Evolutionary conservation across 1,140 invertebrate genomes (phyloP), one percentile per base, ranked within the genome.

Genomic region (Cydia fagiglandana): DNA sequence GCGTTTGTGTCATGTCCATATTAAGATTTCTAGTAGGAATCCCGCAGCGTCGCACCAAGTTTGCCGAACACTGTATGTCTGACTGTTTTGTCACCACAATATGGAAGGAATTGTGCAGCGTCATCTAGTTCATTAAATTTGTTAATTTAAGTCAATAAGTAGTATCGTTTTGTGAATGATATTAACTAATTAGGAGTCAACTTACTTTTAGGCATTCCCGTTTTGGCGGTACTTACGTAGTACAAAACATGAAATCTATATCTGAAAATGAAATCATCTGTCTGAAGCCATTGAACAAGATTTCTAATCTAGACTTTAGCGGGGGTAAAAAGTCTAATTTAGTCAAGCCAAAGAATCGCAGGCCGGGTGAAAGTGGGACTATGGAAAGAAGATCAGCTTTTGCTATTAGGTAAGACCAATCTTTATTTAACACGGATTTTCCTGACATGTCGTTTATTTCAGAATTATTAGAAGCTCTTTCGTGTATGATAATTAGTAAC

Each of bases 171-270:
- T 41, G 9, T 50, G 4, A n/a, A 15, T 50, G 9, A 4, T 50
- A 50, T 50, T 15, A 15, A 50, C 47, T 50, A 50, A 50, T 50
- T n/a, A 50, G 6, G 15, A 4, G 13, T 15, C 15, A 15, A 50
- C 53, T 56, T 61, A 12, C 15, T 17, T 61, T 85, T 78, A 95
- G 97, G 77, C 97, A 98, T 93, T 98, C 98, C 0, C 94, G 96
- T 80, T 99, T 99, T 91, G 97, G 97, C 20, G 98, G 98, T 41
- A 98, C 98, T 12, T 99, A 96, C 92, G 95, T 97, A 1, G 95
- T 99, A 2, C 95, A 97, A 87, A 98, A 98, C 86, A 96, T 99
- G 94, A 99, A 99, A 91, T 98, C 98, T 12, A 96, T 99, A 81
- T 97, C 97, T 80, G 97, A 99, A 75, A 96, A 96, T 78, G 96